These are phyloP conservation scores for Morpho helenor DNA, from an alignment of 2,888 invertebrate species.

Conservation along the genomic window DNA sequence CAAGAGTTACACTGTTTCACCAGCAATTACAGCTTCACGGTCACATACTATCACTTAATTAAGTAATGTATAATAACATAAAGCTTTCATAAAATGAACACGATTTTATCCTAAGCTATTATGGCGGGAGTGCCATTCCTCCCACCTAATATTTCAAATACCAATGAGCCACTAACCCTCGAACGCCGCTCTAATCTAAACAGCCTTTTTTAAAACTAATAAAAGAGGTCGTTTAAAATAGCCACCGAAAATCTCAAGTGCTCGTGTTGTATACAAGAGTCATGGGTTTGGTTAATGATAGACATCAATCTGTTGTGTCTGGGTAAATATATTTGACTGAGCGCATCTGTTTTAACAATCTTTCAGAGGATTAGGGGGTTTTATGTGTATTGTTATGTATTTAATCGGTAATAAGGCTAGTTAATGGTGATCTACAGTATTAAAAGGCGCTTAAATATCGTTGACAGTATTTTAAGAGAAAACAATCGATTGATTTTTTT, in stretches of 20 bases:
- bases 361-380: constrained; percentile 28
- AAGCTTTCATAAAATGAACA: not conserved
- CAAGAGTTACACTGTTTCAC: too few relatives aligned
- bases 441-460: too few relatives aligned
- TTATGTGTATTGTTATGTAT: constrained; percentile 19
- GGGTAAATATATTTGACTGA: constrained; percentile 47
- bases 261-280: constrained; percentile 58
- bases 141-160: constrained; percentile 66
- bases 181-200: constrained; percentile 69
- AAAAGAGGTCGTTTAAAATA: constrained; percentile 75
- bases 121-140: constrained; percentile 49
- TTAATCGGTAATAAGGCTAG: constrained; percentile 1
- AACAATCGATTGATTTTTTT: too few relatives aligned
- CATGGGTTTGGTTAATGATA: constrained; percentile 55
- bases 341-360: constrained; percentile 48
- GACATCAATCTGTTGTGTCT: constrained; percentile 59
- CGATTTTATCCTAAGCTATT: constrained; percentile 21
- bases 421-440: constrained; percentile 2
- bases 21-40: too few relatives aligned
- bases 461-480: too few relatives aligned
- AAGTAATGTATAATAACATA: too few relatives aligned
- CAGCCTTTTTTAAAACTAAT: constrained; percentile 77
- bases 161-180: constrained; percentile 65
- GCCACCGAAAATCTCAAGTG: constrained; percentile 73
- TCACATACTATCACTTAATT: too few relatives aligned